Conservation (phyloP, 2,797 vertebrate genomes). For the Tapera naevia region DNA sequence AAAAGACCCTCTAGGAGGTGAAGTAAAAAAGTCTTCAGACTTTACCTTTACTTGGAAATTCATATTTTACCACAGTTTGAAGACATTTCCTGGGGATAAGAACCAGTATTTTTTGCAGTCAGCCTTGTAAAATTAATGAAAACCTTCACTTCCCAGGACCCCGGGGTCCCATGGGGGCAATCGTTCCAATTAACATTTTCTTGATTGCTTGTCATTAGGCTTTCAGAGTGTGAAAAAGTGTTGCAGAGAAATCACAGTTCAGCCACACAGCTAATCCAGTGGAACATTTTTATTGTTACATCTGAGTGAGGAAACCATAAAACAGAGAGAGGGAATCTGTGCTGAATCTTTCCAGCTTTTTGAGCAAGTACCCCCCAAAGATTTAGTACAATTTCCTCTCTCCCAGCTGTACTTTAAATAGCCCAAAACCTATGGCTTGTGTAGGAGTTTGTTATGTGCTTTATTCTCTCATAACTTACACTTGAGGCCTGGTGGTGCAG, state of each 20-base stretch:
- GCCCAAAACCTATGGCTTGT: slow-evolving; percentile 42
- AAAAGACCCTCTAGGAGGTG: neutral
- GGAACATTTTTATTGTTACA: slow-evolving; percentile 64
- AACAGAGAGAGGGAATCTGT: slow-evolving; percentile 36
- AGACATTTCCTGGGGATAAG: neutral
- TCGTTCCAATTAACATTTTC: slow-evolving; percentile 62
- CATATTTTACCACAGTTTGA: neutral
- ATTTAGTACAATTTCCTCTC: slow-evolving; percentile 1
- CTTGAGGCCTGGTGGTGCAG: neutral
- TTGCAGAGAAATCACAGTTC: slow-evolving; percentile 61
- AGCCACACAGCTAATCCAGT: slow-evolving; percentile 50
- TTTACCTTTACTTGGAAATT: slow-evolving; percentile 19
- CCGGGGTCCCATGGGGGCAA: neutral
- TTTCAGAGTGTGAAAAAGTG: slow-evolving; percentile 53
- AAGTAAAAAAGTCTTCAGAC: neutral
- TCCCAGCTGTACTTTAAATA: slow-evolving; percentile 49
- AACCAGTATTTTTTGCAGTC: neutral
- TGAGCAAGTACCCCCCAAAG: slow-evolving; percentile 56
- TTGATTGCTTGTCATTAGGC: slow-evolving; percentile 61
- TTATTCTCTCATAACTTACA: slow-evolving; percentile 57
- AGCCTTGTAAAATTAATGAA: slow-evolving; percentile 33
- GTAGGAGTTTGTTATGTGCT: slow-evolving; percentile 39
- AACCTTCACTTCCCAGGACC: slow-evolving; percentile 42
- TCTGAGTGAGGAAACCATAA: slow-evolving; percentile 47
- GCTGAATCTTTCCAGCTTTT: slow-evolving; percentile 57